A percentile compares a stretch with the other conserved stretches of the same genome.
phyloP scores from a whole-genome alignment of 2,888 invertebrate species.

The Hofmannophila pseudospretella region DNA sequence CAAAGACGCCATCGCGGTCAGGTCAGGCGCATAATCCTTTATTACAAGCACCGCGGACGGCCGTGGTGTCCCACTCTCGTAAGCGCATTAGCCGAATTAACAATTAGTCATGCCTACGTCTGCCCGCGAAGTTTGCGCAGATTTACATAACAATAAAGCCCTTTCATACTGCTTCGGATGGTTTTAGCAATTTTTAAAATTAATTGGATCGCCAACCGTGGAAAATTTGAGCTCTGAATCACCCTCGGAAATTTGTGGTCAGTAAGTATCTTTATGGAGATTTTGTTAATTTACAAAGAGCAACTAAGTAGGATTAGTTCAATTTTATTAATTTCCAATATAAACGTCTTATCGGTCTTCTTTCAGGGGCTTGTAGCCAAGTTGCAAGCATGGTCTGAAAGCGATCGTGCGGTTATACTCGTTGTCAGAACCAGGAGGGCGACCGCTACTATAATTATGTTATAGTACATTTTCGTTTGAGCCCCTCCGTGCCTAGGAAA shows the following conservation, averaged over 20 bases:
- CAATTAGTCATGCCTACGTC: conserved; percentile 76
- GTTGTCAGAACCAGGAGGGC: too few relatives aligned
- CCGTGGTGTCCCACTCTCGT: conserved; percentile 19
- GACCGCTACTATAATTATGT: too few relatives aligned
- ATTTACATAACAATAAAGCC: conserved; percentile 77
- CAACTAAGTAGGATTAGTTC: too few relatives aligned
- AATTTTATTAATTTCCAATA: too few relatives aligned
- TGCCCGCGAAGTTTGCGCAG: conserved; percentile 70
- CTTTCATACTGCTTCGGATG: conserved; percentile 45
- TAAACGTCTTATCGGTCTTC: too few relatives aligned
- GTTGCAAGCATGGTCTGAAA: too few relatives aligned
- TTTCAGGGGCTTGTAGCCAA: too few relatives aligned
- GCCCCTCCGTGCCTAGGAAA: too few relatives aligned
- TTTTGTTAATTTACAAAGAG: conserved; percentile 2
- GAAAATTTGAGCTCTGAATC: conserved; percentile 51
- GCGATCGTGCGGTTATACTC: too few relatives aligned
- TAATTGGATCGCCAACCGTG: conserved; percentile 71
- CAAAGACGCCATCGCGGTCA: conserved; percentile 18
- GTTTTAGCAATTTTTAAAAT: conserved; percentile 73
- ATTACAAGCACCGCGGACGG: conserved; percentile 4
- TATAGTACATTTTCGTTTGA: too few relatives aligned
- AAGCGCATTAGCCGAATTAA: conserved; percentile 75
- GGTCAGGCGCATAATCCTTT: conserved; percentile 37
- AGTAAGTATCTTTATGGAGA: conserved; percentile 22
- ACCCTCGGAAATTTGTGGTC: conserved; percentile 47